A percentile compares a stretch with the other conserved stretches of the same genome.
These are phyloP conservation scores for Zhengitettix transpicula DNA, from an alignment of 2,888 invertebrate genomes.

Conservation along the genomic window DNA sequence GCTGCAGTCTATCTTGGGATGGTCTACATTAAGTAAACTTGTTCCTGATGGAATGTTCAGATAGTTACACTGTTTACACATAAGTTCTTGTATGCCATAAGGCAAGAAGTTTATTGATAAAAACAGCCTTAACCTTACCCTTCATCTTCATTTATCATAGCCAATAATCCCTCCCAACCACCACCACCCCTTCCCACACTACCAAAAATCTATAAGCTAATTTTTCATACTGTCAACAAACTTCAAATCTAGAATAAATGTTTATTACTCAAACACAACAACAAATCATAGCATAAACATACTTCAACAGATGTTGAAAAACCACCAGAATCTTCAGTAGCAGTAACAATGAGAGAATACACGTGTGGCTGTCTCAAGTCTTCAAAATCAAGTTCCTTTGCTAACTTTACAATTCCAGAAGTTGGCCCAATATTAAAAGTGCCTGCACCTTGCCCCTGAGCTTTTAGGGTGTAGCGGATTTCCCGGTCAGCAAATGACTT, in stretches of 20 bases:
- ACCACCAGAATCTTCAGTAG: constrained; percentile 94
- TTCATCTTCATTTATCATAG: no score
- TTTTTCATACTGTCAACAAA: no score
- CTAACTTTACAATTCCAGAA: constrained; percentile 87
- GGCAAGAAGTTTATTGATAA: no score
- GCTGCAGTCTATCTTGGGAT: no score
- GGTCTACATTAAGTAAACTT: no score
- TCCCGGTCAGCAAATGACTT: constrained; percentile 94
- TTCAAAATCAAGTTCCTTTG: constrained; percentile 93
- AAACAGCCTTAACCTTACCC: no score
- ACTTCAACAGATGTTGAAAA: constrained; percentile 91
- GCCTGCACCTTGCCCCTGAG: constrained; percentile 85
- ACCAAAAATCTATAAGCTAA: no score
- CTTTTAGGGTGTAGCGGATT: constrained; percentile 88
- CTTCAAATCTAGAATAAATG: background rate
- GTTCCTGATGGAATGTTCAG: no score
- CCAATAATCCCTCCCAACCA: no score
- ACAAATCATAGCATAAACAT: background rate
- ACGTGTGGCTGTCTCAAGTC: constrained; percentile 86
- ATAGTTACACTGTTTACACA: no score
- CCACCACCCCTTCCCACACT: no score
- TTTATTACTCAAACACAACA: background rate
- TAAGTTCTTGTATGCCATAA: no score
- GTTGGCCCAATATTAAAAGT: constrained; percentile 91
- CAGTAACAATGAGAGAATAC: constrained; percentile 82